Conservation (phyloP, 1,140 invertebrate species). For the Drosophila nikananu region DNA sequence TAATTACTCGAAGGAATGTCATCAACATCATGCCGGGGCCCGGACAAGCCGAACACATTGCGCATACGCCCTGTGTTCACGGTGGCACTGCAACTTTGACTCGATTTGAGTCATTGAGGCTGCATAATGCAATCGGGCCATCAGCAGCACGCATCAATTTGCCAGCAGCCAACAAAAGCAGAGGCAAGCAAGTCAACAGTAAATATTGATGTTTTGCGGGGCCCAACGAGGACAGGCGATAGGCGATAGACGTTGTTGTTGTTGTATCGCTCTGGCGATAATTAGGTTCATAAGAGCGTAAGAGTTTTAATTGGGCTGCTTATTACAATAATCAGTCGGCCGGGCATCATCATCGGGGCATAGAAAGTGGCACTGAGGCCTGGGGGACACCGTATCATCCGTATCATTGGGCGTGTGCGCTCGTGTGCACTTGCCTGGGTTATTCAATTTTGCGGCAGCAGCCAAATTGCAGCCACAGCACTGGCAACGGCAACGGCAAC, state of each 20-base stretch:
- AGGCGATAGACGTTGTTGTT: neutral
- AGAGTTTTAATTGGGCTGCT: constrained; percentile 76
- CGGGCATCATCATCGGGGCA: constrained; percentile 23
- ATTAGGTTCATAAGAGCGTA: constrained; percentile 73
- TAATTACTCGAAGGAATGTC: constrained; percentile 64
- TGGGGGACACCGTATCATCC: constrained; percentile 4
- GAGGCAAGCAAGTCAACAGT: constrained; percentile 27
- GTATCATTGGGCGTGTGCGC: constrained; percentile 41
- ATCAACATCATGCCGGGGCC: constrained; percentile 20
- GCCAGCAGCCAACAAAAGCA: constrained; percentile 27
- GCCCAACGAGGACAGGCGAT: constrained; percentile 19
- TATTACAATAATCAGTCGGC: constrained; percentile 67
- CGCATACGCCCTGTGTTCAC: constrained; percentile 53
- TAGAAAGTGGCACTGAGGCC: constrained; percentile 22
- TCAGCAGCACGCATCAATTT: constrained; percentile 55
- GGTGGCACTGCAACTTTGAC: constrained; percentile 12
- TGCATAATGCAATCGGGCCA: constrained; percentile 58
- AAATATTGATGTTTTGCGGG: constrained; percentile 41
- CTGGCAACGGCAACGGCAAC: constrained; percentile 13
- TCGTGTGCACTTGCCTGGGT: constrained; percentile 63
- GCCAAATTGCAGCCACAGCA: constrained; percentile 54
- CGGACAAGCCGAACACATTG: constrained; percentile 22
- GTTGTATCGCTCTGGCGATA: constrained; percentile 30
- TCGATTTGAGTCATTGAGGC: constrained; percentile 28
- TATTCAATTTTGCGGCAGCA: constrained; percentile 64